Evolutionary conservation across 2,797 vertebrate genomes (phyloP).

Genomic region (Sarcophilus harrisii): DNA sequence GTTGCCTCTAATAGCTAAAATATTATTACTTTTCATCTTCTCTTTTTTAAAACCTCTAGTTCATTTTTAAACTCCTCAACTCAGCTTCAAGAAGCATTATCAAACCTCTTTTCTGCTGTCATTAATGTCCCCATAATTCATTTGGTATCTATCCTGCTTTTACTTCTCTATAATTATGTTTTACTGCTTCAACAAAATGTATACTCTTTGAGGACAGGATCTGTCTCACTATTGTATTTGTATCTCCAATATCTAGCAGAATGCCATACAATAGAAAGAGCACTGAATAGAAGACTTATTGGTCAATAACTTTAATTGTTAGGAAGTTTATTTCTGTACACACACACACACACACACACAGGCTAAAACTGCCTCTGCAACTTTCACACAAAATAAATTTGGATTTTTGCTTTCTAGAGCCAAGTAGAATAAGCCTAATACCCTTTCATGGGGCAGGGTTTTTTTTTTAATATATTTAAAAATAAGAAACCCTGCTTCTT

Average conservation of each 20-base stretch:
- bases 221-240: not conserved
- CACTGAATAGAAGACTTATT: not conserved
- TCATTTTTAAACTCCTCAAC: not conserved
- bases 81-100: not conserved
- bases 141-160: not conserved
- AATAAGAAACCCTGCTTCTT: not conserved
- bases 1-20: not conserved
- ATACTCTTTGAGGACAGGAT: not conserved
- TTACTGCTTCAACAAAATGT: not conserved
- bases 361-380: not conserved
- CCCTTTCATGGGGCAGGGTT: not conserved
- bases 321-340: not conserved
- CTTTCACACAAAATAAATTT: not conserved
- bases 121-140: not conserved
- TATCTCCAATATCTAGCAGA: not conserved
- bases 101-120: not conserved
- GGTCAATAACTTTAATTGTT: not conserved
- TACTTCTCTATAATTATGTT: not conserved
- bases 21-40: not conserved
- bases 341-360: too few species aligned
- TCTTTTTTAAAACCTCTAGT: not conserved
- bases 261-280: not conserved
- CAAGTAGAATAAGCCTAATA: not conserved
- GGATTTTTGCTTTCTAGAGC: not conserved
- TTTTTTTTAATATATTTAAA: not conserved